Evolutionary conservation across 2,797 vertebrate genomes (phyloP).

Genomic region (Telmatherina bonti): DNA sequence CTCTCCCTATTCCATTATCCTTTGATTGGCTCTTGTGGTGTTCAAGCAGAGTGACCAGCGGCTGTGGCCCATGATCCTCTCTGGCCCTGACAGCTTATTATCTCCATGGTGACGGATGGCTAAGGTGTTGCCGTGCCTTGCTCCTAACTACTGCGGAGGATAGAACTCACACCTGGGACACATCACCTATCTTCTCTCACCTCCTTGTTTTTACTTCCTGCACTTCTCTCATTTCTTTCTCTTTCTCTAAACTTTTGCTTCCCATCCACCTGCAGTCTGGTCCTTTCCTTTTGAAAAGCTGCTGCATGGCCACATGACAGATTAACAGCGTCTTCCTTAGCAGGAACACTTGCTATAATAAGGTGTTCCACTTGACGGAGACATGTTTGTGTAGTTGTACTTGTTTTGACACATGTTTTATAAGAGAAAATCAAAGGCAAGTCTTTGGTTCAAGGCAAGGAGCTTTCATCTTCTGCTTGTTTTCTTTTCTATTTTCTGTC

Average conservation of each 20-base stretch:
- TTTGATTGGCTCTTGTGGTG: constrained; percentile 74
- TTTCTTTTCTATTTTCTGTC: constrained; percentile 43
- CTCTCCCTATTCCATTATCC: constrained; percentile 29
- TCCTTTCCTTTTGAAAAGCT: constrained; percentile 21
- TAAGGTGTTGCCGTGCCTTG: constrained; percentile 59
- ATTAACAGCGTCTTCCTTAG: constrained; percentile 30
- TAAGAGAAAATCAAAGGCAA: constrained; percentile 51
- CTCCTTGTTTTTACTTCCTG: constrained; percentile 27
- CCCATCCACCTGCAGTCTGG: constrained; percentile 3
- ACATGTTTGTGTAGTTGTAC: constrained; percentile 12
- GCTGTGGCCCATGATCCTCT: constrained; percentile 75
- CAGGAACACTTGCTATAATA: constrained; percentile 28
- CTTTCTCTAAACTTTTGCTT: constrained; percentile 38
- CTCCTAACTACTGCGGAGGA: constrained; percentile 74
- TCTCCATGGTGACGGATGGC: constrained; percentile 80
- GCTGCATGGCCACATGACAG: background rate
- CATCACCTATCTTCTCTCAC: constrained; percentile 50
- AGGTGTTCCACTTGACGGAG: constrained; percentile 33
- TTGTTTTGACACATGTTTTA: constrained; percentile 56
- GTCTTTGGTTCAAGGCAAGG: constrained; percentile 43
- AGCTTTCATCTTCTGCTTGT: constrained; percentile 45
- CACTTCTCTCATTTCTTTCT: constrained; percentile 11
- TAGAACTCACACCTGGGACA: constrained; percentile 75
- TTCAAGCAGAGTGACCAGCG: constrained; percentile 68
- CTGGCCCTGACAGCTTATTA: constrained; percentile 82